phyloP scores from a whole-genome alignment of 2,113 vertebrate genomes.

The Atlantisia rogersi region DNA sequence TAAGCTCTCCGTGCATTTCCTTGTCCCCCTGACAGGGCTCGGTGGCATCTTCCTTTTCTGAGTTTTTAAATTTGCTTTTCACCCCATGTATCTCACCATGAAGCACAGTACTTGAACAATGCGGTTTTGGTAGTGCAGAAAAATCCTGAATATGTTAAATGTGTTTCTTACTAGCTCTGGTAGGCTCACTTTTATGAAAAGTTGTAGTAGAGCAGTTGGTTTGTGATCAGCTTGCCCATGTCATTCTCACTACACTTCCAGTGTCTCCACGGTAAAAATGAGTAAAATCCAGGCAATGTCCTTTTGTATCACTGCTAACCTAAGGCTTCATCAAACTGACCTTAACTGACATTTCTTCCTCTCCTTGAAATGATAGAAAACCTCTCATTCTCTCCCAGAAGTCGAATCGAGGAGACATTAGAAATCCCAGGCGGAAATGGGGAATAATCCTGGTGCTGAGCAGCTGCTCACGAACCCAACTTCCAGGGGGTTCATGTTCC shows the following conservation, averaged over 20 bases:
- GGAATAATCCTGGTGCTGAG: not conserved
- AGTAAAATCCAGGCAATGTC: not conserved
- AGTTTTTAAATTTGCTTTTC: not conserved
- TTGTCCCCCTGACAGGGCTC: not conserved
- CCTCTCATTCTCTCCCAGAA: not conserved
- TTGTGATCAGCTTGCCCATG: not conserved
- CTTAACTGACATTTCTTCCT: not conserved
- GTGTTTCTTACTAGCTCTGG: not conserved
- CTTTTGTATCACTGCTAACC: not conserved
- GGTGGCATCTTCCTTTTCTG: not conserved
- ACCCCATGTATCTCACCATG: not conserved
- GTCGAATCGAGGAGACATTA: accelerated
- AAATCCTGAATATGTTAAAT: not conserved
- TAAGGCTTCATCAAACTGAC: not conserved
- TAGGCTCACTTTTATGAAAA: not conserved
- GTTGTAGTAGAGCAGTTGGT: not conserved
- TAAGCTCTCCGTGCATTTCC: not conserved
- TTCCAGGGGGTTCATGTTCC: not conserved
- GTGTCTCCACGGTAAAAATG: not conserved
- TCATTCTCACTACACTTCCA: not conserved
- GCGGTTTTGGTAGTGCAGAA: not conserved
- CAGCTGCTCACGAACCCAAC: not conserved
- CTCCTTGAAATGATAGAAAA: not conserved
- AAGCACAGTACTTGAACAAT: not conserved
- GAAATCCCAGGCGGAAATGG: not conserved